Evolutionary conservation across 2,113 vertebrate species (phyloP).

Genomic region (Psittacara wagleri): DNA sequence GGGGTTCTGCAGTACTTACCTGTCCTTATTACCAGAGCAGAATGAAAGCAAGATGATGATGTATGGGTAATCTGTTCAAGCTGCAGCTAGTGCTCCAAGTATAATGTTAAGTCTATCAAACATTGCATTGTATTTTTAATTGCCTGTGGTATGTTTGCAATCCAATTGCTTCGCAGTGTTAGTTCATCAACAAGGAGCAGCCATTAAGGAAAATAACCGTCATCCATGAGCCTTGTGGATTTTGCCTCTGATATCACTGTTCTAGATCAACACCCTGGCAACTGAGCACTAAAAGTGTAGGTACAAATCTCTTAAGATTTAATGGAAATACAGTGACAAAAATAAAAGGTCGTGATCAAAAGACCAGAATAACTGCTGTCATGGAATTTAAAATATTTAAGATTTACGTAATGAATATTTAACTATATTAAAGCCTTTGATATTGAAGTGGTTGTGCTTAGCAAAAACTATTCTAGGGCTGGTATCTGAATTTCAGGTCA

Average conservation of each 20-base stretch:
- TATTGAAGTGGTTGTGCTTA: neutral
- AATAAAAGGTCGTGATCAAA: neutral
- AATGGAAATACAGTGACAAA: neutral
- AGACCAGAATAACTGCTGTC: slow-evolving; percentile 3
- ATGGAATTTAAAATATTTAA: slow-evolving; percentile 10
- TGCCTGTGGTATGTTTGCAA: neutral
- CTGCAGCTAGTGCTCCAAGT: neutral
- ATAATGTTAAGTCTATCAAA: neutral
- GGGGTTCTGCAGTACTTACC: neutral
- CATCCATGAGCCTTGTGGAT: neutral
- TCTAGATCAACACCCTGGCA: neutral
- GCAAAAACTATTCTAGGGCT: neutral
- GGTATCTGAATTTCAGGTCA: neutral
- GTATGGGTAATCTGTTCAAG: neutral
- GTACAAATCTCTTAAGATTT: neutral
- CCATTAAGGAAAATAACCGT: neutral
- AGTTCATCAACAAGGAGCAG: neutral
- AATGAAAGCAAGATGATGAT: neutral
- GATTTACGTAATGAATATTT: slow-evolving; percentile 8
- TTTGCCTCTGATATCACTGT: neutral
- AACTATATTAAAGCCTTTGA: neutral
- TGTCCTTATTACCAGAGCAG: neutral
- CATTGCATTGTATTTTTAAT: neutral
- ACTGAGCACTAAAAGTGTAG: neutral
- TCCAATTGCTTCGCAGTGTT: neutral